phyloP scores from a whole-genome alignment of 92 coral and sea anemone genomes.

The Hydrozoanthus gracilis region DNA sequence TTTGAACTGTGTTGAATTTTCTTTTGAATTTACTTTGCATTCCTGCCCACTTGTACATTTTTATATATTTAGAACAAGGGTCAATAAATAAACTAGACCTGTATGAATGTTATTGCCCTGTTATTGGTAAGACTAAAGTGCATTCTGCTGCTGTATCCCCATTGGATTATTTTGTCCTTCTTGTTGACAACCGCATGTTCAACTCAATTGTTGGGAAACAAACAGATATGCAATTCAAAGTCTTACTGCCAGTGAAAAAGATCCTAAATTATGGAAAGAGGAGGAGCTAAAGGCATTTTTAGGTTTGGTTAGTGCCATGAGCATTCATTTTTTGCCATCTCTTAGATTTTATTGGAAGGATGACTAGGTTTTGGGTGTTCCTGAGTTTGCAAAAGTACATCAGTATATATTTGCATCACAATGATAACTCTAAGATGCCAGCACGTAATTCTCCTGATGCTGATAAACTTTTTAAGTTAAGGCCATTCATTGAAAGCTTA shows the following conservation, averaged over 20 bases:
- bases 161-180: slow-evolving; percentile 25
- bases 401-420: slow-evolving; percentile 36
- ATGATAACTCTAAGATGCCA: slow-evolving; percentile 63
- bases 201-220: slow-evolving; percentile 21
- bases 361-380: slow-evolving; percentile 41
- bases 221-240: slow-evolving; percentile 18
- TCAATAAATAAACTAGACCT: too few species aligned
- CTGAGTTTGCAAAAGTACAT: slow-evolving; percentile 13
- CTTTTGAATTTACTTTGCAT: too few species aligned
- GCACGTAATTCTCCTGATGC: neutral
- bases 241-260: slow-evolving; percentile 2
- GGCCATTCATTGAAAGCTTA: too few species aligned
- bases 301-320: slow-evolving; percentile 26
- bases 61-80: too few species aligned
- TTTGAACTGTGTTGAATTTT: too few species aligned
- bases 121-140: too few species aligned
- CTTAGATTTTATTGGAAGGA: neutral
- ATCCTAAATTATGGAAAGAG: slow-evolving; percentile 4
- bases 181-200: slow-evolving; percentile 42
- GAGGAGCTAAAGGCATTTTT: neutral
- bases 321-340: slow-evolving; percentile 1
- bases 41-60: too few species aligned
- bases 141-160: too few species aligned
- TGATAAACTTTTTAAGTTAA: slow-evolving; percentile 65
- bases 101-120: too few species aligned